Evolutionary conservation across 1,140 invertebrate species (phyloP).

Genomic region (Lasioglossum albipes): DNA sequence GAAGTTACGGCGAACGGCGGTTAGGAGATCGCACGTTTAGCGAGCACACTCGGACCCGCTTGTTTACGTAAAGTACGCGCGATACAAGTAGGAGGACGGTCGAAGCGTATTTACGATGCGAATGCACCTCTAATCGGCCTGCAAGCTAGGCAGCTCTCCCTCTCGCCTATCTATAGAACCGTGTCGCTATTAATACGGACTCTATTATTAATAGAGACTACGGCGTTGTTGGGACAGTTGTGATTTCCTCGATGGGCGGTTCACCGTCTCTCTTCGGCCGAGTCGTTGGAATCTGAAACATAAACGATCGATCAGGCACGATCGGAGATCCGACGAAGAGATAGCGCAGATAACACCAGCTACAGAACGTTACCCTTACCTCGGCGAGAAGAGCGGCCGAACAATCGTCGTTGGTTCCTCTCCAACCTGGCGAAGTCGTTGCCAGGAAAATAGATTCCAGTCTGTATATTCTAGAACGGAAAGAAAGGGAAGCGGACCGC

Average conservation of each 20-base stretch:
- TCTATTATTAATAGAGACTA: slow-evolving; percentile 33
- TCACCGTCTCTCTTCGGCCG: background rate
- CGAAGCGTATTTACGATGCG: slow-evolving; percentile 25
- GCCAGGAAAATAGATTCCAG: no score
- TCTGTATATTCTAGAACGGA: background rate
- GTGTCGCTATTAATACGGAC: slow-evolving; percentile 29
- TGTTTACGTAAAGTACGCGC: background rate
- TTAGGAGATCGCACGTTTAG: no score
- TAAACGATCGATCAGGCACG: no score
- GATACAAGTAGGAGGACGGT: slow-evolving; percentile 6
- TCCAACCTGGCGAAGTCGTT: no score
- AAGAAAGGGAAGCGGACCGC: background rate
- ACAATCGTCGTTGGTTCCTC: no score
- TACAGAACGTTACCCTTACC: no score
- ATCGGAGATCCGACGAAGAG: no score
- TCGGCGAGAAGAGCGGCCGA: no score
- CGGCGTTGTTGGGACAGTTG: slow-evolving; percentile 28
- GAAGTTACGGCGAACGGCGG: no score
- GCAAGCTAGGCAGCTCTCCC: background rate
- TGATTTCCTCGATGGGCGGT: slow-evolving; percentile 9
- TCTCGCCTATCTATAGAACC: slow-evolving; percentile 23
- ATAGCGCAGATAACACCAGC: no score
- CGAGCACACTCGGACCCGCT: no score
- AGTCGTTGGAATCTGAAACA: background rate
- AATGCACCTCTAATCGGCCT: slow-evolving; percentile 11